Conservation (phyloP, 2,797 vertebrate genomes). For the Enteromius paludinosus region DNA sequence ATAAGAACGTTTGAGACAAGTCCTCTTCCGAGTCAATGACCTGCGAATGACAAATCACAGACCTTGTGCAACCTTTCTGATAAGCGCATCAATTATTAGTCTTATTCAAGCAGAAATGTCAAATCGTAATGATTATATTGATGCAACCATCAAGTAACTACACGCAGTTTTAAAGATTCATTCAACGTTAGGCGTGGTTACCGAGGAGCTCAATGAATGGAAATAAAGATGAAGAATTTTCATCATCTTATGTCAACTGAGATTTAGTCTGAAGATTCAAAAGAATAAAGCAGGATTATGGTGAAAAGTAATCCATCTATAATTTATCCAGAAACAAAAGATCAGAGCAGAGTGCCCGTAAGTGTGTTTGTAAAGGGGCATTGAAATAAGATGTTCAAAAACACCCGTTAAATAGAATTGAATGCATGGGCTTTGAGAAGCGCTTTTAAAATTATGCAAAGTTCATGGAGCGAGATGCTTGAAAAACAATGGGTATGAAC, state of each 20-base stretch:
- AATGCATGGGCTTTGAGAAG: not conserved
- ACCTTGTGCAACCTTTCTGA: not conserved
- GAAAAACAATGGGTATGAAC: not conserved
- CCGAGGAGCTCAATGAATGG: slow-evolving; percentile 14
- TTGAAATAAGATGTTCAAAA: slow-evolving; percentile 5
- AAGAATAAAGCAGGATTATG: slow-evolving; percentile 50
- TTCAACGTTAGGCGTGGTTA: slow-evolving; percentile 45
- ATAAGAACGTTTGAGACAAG: slow-evolving; percentile 7
- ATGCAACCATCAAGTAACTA: slow-evolving; percentile 17
- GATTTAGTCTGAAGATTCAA: slow-evolving; percentile 39
- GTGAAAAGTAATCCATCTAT: slow-evolving; percentile 50
- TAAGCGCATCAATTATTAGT: not conserved
- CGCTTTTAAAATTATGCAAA: not conserved
- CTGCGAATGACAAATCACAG: slow-evolving; percentile 29
- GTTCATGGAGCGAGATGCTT: not conserved
- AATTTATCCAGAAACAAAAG: slow-evolving; percentile 45
- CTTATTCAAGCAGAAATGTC: slow-evolving; percentile 7
- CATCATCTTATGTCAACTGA: slow-evolving; percentile 45
- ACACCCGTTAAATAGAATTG: not conserved
- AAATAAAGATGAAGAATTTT: slow-evolving; percentile 15
- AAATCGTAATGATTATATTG: slow-evolving; percentile 40
- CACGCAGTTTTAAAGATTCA: slow-evolving; percentile 23
- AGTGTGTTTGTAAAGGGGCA: slow-evolving; percentile 9
- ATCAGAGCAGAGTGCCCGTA: slow-evolving; percentile 20
- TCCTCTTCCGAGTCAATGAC: slow-evolving; percentile 3